phyloP scores from a whole-genome alignment of 2,888 invertebrate genomes.

The Andrena fulva region DNA sequence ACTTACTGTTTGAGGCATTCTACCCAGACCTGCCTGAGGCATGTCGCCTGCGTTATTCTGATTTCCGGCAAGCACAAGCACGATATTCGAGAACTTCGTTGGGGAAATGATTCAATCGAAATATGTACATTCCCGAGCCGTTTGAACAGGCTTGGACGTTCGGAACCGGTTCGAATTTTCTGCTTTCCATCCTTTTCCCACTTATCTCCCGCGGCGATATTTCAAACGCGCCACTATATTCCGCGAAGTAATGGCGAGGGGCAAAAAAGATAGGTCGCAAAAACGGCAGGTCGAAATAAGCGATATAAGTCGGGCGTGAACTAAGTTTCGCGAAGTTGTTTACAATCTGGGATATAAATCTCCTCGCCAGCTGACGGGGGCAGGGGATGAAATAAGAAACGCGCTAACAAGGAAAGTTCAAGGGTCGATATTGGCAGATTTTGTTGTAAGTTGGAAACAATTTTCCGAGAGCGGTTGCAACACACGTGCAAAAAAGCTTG shows the following conservation, averaged over 20 bases:
- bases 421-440: constrained; percentile 51
- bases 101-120: constrained; percentile 64
- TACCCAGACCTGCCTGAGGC: neutral
- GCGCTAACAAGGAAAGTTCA: constrained; percentile 61
- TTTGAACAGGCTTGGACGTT: constrained; percentile 35
- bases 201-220: constrained; percentile 58
- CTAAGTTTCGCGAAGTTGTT: constrained; percentile 38
- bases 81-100: constrained; percentile 45
- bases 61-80: constrained; percentile 62
- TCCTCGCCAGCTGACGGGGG: constrained; percentile 52
- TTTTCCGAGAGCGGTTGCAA: constrained; percentile 13
- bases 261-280: neutral
- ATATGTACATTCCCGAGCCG: constrained; percentile 51
- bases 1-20: too few species aligned
- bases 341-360: constrained; percentile 56
- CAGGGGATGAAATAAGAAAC: constrained; percentile 56
- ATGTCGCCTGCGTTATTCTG: constrained; percentile 56
- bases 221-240: constrained; percentile 50
- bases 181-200: constrained; percentile 55
- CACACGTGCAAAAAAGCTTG: neutral
- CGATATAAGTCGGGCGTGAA: constrained; percentile 46
- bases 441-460: constrained; percentile 49
- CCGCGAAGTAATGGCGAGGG: constrained; percentile 19
- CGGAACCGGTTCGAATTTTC: constrained; percentile 13
- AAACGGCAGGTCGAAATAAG: constrained; percentile 21